Conservation (phyloP, 2,888 invertebrate species). For the Andrena fulva region DNA sequence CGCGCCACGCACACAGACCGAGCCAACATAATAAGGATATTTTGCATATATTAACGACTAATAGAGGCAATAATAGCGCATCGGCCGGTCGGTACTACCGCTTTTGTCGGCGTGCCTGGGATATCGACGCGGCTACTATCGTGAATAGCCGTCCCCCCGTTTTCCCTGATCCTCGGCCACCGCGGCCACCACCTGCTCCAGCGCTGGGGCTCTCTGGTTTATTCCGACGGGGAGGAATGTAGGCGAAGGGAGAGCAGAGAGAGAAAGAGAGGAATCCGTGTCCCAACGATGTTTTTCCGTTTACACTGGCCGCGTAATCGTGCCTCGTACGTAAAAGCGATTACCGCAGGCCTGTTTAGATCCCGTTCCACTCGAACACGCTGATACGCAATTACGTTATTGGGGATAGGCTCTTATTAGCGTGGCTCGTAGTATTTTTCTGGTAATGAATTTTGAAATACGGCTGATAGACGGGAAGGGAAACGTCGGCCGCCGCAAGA, state of each 20-base stretch:
- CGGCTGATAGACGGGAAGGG: background rate
- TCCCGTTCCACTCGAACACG: conserved; percentile 21
- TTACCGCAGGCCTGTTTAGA: conserved; percentile 33
- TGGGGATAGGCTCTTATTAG: conserved; percentile 52
- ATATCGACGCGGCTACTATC: conserved; percentile 51
- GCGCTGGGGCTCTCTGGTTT: conserved; percentile 28
- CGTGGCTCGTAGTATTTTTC: conserved; percentile 38
- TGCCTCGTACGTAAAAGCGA: conserved; percentile 34
- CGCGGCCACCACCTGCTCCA: conserved; percentile 52
- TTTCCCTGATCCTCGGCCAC: conserved; percentile 30
- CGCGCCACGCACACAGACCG: conserved; percentile 50
- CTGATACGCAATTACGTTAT: conserved; percentile 41
- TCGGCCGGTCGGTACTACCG: conserved; percentile 67
- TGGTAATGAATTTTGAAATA: conserved; percentile 54
- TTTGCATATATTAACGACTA: conserved; percentile 83
- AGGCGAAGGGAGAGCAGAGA: background rate
- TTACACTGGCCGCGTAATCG: conserved; percentile 23
- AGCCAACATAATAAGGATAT: conserved; percentile 81
- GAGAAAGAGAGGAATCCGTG: background rate
- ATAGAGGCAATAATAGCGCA: conserved; percentile 77
- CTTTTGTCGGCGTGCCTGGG: conserved; percentile 76
- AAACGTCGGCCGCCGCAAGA: conserved; percentile 5
- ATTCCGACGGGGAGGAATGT: conserved; percentile 22
- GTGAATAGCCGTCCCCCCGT: conserved; percentile 13
- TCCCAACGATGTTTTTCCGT: conserved; percentile 48